These are phyloP conservation scores for Pantala flavescens DNA, from an alignment of 1,140 invertebrate species.

Conservation along the genomic window DNA sequence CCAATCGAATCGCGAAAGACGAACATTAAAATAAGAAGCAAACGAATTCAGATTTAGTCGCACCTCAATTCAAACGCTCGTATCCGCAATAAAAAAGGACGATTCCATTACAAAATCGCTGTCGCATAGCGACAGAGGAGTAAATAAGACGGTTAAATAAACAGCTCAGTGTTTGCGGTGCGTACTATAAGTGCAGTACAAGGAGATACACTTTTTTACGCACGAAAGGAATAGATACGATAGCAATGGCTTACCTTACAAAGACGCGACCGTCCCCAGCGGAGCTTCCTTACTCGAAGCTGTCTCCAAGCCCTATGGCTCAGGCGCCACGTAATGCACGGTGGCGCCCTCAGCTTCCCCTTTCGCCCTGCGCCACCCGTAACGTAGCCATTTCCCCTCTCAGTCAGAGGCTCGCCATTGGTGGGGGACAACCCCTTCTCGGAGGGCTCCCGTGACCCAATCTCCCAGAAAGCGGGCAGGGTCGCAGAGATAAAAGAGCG, in stretches of 20 bases:
- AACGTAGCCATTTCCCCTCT: too few relatives aligned
- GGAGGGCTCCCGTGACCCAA: neutral
- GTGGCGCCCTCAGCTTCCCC: neutral
- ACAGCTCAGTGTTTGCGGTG: too few relatives aligned
- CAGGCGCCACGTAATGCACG: neutral
- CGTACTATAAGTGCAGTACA: too few relatives aligned
- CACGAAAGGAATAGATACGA: neutral
- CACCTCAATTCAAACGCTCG: neutral
- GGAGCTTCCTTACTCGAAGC: neutral
- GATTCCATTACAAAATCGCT: neutral
- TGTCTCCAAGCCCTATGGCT: neutral
- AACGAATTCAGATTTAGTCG: too few relatives aligned
- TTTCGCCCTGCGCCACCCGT: neutral
- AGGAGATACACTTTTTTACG: neutral
- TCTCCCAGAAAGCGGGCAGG: neutral
- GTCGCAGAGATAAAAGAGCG: neutral
- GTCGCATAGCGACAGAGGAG: too few relatives aligned
- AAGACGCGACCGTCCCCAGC: neutral
- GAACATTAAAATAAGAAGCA: too few relatives aligned
- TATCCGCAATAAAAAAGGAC: neutral
- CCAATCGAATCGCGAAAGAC: too few relatives aligned
- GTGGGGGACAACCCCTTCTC: neutral
- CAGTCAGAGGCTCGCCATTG: neutral
- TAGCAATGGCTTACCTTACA: neutral
- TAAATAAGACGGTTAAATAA: too few relatives aligned